phyloP scores from a whole-genome alignment of 2,113 vertebrate genomes.

The Riparia riparia region DNA sequence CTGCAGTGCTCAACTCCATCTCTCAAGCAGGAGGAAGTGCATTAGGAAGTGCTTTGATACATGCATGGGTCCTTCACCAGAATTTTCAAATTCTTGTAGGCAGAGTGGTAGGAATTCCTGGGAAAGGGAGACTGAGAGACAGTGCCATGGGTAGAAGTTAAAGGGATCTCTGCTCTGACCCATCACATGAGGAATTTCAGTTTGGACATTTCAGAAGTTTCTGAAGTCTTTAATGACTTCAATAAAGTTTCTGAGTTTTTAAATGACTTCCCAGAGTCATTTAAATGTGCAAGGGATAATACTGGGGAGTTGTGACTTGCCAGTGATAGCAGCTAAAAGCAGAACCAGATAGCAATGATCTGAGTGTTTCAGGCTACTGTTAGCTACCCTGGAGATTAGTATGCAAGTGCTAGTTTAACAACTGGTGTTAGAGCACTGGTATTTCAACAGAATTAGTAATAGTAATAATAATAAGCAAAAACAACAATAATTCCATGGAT shows the following conservation, averaged over 20 bases:
- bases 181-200: not conserved
- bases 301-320: not conserved
- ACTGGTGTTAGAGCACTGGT: not conserved
- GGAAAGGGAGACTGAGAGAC: not conserved
- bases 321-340: not conserved
- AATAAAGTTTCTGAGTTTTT: too few species aligned
- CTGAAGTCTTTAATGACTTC: too few species aligned
- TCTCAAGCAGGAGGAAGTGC: not conserved
- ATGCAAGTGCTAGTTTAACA: not conserved
- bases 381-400: not conserved
- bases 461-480: not conserved
- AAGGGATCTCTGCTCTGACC: not conserved
- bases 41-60: not conserved
- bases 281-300: not conserved
- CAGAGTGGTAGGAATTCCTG: not conserved
- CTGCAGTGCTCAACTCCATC: not conserved
- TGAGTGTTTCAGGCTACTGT: not conserved
- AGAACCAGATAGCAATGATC: not conserved
- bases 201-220: not conserved
- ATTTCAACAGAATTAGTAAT: not conserved
- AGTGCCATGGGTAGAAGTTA: not conserved
- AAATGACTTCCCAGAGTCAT: not conserved
- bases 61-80: fast-evolving
- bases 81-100: not conserved
- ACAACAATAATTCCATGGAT: not conserved